Percentiles rank a stretch among this genome's conserved stretches.
phyloP scores from a whole-genome alignment of 2,888 invertebrate genomes.

The Pandemis corylana region DNA sequence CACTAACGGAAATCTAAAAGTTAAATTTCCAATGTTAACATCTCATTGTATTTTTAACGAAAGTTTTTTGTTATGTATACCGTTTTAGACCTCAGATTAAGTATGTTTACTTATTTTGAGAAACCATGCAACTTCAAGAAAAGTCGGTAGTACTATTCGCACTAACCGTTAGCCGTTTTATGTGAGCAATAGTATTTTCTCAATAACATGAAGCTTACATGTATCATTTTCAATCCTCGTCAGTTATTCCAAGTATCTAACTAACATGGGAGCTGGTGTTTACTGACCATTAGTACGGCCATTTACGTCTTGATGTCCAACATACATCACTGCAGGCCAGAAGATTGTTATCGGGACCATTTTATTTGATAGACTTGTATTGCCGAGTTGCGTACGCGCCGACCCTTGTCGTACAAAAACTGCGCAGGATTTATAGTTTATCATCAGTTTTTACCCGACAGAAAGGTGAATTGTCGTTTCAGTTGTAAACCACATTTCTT shows the following conservation, averaged over 20 bases:
- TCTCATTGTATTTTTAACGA: too few relatives aligned
- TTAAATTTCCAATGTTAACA: too few relatives aligned
- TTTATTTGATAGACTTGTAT: constrained; percentile 38
- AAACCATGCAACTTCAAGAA: too few relatives aligned
- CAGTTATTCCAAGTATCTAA: constrained; percentile 16
- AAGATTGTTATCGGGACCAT: constrained; percentile 36
- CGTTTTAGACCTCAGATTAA: neutral
- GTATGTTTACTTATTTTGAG: neutral
- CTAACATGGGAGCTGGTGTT: constrained; percentile 29
- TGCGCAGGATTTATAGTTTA: constrained; percentile 4
- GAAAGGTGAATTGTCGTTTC: too few relatives aligned
- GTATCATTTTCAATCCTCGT: constrained; percentile 18
- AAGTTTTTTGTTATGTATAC: neutral
- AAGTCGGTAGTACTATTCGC: neutral
- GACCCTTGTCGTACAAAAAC: constrained; percentile 4
- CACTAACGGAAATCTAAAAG: too few relatives aligned
- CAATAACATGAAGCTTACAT: neutral
- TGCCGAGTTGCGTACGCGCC: constrained; percentile 9
- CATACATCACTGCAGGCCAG: constrained; percentile 27
- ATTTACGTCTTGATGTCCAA: constrained; percentile 33
- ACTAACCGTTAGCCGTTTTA: neutral
- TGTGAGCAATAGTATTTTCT: neutral
- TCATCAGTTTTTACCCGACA: neutral
- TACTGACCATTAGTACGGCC: constrained; percentile 28
- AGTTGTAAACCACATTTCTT: too few relatives aligned